Base-by-base conservation (phyloP, 2,113 vertebrate species). In the Chrysemys picta region DNA sequence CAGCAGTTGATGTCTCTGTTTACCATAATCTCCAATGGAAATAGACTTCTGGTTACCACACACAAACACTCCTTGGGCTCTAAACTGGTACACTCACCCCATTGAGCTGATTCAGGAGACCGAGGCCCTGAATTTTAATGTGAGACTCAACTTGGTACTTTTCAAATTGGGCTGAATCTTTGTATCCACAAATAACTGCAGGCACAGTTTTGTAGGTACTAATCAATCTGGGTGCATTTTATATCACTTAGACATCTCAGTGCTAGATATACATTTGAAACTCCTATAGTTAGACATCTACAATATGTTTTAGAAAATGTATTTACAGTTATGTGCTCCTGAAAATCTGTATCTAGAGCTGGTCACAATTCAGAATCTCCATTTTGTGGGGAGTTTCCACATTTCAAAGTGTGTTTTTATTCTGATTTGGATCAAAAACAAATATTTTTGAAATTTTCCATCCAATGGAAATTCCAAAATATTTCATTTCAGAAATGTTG, bases 141-240 rank as follows among this genome's bases (percentile, higher is more conserved):
- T 84, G 35, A 85, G 35, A 59, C 84, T 94, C 8, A 1, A 91
- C 25, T 31, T 42, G 0, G 11, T 79, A 69, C 24, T 94, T 96
- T 96, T 78, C 84, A 89, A 82, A 78, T 35, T 91, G 45, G 81
- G 83, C 80, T 93, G 35, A 54, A 87, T 87, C 89, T 89, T 93
- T 54, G 42, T 76, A 83, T 78, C 16, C 38, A 85, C 50, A 89
- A 82, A 72, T 78, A 72, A 38, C n/a, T 88, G 56, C 75, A 92
- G 85, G 22, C 1, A 85, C 12, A 69, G 16, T 42, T n/a, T 53
- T 65, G 50, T 83, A 91, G 83, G 87, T 79, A 45, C 11, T 22
- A 88, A 72, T 10, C 50, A 75, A 8, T 50, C 5, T 8, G 84
- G 89, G 14, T 5, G 57, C 22, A 52, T 79, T 87, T 95, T 92